phyloP scores from a whole-genome alignment of 1,140 invertebrate species.

The Paraescarpia echinospica region DNA sequence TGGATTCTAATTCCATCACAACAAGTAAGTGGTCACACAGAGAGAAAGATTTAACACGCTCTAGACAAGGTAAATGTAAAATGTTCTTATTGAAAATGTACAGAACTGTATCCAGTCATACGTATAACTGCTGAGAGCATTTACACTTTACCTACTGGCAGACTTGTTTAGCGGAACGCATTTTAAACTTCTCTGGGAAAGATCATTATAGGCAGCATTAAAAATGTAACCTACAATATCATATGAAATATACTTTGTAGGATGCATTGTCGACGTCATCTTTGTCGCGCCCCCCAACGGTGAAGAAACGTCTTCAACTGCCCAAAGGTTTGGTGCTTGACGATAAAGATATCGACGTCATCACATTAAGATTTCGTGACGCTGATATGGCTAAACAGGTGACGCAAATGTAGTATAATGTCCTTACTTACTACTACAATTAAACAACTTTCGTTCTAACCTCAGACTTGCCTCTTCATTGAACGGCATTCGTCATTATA shows the following conservation, averaged over 20 bases:
- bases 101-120: background rate
- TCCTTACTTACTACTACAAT: too few relatives aligned
- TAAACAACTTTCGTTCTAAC: too few relatives aligned
- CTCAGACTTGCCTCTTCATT: too few relatives aligned
- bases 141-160: too few relatives aligned
- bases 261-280: background rate
- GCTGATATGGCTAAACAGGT: background rate
- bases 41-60: background rate
- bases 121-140: background rate
- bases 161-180: too few relatives aligned
- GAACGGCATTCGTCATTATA: too few relatives aligned
- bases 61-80: background rate
- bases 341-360: background rate
- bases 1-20: background rate
- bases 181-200: too few relatives aligned
- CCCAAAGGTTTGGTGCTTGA: background rate
- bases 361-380: background rate
- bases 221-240: background rate
- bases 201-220: too few relatives aligned
- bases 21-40: background rate
- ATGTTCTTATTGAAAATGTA: background rate
- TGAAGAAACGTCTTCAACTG: background rate
- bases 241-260: background rate
- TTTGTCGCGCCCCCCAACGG: too few relatives aligned
- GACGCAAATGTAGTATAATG: background rate